These are phyloP conservation scores for Synergus japonicus DNA, from an alignment of 2,888 invertebrate species.

Conservation along the genomic window DNA sequence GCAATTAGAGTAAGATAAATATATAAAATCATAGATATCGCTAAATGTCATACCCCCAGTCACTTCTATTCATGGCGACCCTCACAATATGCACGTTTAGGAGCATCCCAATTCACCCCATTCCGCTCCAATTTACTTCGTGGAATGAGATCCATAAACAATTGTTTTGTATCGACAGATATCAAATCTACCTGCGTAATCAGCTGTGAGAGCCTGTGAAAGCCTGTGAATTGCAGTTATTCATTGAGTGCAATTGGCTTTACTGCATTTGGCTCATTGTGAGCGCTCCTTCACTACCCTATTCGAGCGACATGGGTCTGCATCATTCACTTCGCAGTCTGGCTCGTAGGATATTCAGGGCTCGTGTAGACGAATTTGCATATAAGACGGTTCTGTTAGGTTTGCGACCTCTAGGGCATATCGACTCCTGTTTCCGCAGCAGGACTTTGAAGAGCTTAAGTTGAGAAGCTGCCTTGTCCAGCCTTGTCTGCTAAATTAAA, in stretches of 20 bases:
- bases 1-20: not conserved
- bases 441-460: constrained; percentile 26
- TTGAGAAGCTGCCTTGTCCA: not conserved
- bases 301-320: constrained; percentile 26
- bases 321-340: constrained; percentile 42
- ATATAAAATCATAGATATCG: not conserved
- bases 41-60: not conserved
- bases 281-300: constrained; percentile 12
- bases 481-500: constrained; percentile 1
- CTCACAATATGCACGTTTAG: constrained; percentile 6
- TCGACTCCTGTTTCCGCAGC: constrained; percentile 32
- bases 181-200: constrained; percentile 31
- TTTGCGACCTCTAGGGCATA: constrained; percentile 29
- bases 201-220: constrained; percentile 16
- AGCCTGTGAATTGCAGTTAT: constrained; percentile 37
- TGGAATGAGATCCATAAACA: constrained; percentile 33
- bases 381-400: constrained; percentile 45
- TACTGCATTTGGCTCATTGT: constrained; percentile 23
- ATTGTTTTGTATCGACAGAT: constrained; percentile 39
- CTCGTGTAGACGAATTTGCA: constrained; percentile 48
- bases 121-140: constrained; percentile 30
- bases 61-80: constrained; percentile 23
- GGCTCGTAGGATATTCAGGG: constrained; percentile 43
- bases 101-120: constrained; percentile 25
- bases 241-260: constrained; percentile 39